phyloP scores from a whole-genome alignment of 2,113 vertebrate species.

The Stegastes partitus region DNA sequence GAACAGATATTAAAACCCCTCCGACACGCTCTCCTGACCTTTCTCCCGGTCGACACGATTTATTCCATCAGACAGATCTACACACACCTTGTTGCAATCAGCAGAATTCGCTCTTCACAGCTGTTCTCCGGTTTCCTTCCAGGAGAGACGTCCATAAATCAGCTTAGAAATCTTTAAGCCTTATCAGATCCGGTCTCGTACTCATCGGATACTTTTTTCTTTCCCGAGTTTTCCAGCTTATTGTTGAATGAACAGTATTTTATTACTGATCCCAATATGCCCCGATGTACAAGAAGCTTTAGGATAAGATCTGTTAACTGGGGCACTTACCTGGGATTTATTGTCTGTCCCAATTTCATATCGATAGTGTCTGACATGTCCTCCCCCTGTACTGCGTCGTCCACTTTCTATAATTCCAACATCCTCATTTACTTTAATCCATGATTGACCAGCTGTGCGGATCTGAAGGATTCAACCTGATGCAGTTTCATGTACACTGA shows the following conservation, averaged over 20 bases:
- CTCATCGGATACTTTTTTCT: neutral
- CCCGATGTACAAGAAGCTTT: too few relatives aligned
- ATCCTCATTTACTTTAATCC: too few relatives aligned
- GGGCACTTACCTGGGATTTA: neutral
- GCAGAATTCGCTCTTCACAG: neutral
- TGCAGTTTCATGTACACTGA: too few relatives aligned
- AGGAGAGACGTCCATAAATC: neutral
- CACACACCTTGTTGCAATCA: neutral
- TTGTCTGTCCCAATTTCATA: neutral
- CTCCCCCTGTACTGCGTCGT: too few relatives aligned
- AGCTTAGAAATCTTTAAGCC: neutral
- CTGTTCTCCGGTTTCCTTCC: neutral
- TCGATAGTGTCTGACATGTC: too few relatives aligned
- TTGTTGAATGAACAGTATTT: too few relatives aligned
- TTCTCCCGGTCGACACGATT: neutral
- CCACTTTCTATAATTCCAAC: too few relatives aligned
- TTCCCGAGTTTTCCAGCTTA: neutral
- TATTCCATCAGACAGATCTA: neutral
- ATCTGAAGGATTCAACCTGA: too few relatives aligned
- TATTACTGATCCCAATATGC: too few relatives aligned
- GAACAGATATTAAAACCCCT: neutral
- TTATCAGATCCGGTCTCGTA: neutral
- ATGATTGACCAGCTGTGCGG: too few relatives aligned
- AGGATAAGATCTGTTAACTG: too few relatives aligned
- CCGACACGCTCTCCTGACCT: neutral